Base-by-base conservation (phyloP, 2,888 invertebrate genomes). In the Synergus laeviventris region DNA sequence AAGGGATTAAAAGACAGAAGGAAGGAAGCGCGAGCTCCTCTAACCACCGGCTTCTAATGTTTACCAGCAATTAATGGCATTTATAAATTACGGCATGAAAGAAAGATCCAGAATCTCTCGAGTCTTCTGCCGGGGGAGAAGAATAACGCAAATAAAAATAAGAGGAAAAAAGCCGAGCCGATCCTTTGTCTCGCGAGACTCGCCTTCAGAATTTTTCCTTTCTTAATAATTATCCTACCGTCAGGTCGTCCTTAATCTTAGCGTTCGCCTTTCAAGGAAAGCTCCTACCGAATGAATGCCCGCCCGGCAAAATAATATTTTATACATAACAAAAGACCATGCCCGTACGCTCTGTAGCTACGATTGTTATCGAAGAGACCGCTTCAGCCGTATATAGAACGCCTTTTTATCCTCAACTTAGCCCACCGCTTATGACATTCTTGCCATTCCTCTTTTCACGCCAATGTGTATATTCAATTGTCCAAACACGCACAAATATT, bases 221-320 rank as follows among this genome's bases (percentile, higher is more conserved):
- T 85, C 85, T 87, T 88, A 87, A 87, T 89, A 89, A 89, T 89
- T 89, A 89, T 89, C 88, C 87, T 84, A 84, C 84, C 85, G 85
- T 85, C 83, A 84, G 84, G 80, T 84, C 85, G 85, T 86, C 86
- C 86, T 87, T 87, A 88, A 87, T 88, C 87, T 87, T 86, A 81
- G 85, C 85, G 85, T 83, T 85, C 84, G 84, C 83, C 84, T 85
- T 86, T 87, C 84, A 87, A 85, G 83, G 82, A 85, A 86, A 87
- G 82, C 84, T 84, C 84, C 83, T 84, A 80, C 83, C 82, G 82
- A 85, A 86, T 88, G 87, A 88, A 89, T 87, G 84, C 86, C 84
- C 83, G 82, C 83, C 83, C 85, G 85, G 86, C 86, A 83, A 88
- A 88, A 88, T 88, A 88, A 88, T 88, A 89, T 88, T 88, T 88